Evolutionary conservation across 2,797 vertebrate genomes (phyloP), one percentile per base, ranked within the genome.

Genomic region (Pseudopleuronectes americanus): DNA sequence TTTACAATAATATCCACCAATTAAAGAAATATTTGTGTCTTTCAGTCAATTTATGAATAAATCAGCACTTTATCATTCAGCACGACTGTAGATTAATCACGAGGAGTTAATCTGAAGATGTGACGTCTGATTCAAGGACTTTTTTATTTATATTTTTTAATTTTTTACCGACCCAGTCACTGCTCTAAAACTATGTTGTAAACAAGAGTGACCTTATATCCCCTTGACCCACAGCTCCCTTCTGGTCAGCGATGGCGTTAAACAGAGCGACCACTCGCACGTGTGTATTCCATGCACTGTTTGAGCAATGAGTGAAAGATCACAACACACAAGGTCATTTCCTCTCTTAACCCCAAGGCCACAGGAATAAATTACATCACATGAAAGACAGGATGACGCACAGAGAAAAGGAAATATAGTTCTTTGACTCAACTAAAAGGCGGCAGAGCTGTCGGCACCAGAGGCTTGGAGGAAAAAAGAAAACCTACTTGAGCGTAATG

Each of bases 401-500:
- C 17, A 53, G 16, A 55, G 43, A 24, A 62, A 74, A 48, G 71
- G 68, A 72, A 63, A 23, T 17, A 17, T 26, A 38, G 16, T 45
- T 74, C 45, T 9, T 74, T 80, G 70, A 88, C 56, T 77, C 16
- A 45, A 75, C 22, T 73, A 78, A 83, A 69, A 71, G 26, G 38
- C 19, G 55, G 48, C 54, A 33, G 72, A 58, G 68, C 67, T 24
- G 69, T 57, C 71, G 3, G 43, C 26, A 64, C 75, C 66, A 23
- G 67, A 74, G 61, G 79, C 60, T 8, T 7, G 23, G 19, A 60
- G 54, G 43, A 7, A 8, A 63, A 71, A 54, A 31, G 45, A 64
- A 70, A 62, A 8, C 64, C 48, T 48, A 74, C 47, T 65, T 64
- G 24, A 68, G 68, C 54, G 58, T 84, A 86, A 86, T 85, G 87